Conservation (phyloP, 2,888 invertebrate species). For the Diaphora mendica region DNA sequence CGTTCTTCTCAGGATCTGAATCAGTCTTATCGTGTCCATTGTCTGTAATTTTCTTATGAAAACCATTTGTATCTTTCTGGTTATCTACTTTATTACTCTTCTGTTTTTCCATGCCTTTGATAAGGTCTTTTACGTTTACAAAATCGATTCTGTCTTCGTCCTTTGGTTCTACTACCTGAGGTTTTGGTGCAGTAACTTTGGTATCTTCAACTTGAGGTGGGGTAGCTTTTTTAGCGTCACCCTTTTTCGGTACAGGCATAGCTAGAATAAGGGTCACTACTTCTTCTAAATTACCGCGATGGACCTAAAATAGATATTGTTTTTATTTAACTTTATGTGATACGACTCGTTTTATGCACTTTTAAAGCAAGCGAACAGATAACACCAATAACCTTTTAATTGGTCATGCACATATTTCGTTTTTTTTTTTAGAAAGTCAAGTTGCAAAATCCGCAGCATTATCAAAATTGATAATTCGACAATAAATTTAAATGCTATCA, state of each 20-base stretch:
- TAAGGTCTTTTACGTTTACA: constrained; percentile 87
- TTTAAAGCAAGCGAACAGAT: neutral
- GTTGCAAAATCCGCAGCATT: neutral
- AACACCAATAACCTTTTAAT: neutral
- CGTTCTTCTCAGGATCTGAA: constrained; percentile 52
- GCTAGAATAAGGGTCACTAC: constrained; percentile 77
- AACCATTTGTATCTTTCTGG: constrained; percentile 75
- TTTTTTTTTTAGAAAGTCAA: neutral
- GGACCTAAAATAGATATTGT: constrained; percentile 77
- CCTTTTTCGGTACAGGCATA: constrained; percentile 77
- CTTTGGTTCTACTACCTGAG: constrained; percentile 66
- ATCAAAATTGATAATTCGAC: neutral
- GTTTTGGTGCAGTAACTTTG: constrained; percentile 56
- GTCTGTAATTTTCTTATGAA: constrained; percentile 72
- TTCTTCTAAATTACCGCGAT: constrained; percentile 85
- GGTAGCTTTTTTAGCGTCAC: constrained; percentile 66
- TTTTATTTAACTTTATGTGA: neutral
- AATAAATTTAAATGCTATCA: neutral
- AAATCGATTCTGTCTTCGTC: constrained; percentile 84
- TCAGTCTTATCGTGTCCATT: constrained; percentile 70
- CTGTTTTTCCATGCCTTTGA: constrained; percentile 88
- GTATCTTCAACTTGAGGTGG: constrained; percentile 65
- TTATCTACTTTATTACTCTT: constrained; percentile 64
- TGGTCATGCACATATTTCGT: neutral
- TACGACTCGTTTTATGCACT: neutral